phyloP scores from a whole-genome alignment of 2,797 vertebrate genomes.

The Stomatorhinus walkeri region DNA sequence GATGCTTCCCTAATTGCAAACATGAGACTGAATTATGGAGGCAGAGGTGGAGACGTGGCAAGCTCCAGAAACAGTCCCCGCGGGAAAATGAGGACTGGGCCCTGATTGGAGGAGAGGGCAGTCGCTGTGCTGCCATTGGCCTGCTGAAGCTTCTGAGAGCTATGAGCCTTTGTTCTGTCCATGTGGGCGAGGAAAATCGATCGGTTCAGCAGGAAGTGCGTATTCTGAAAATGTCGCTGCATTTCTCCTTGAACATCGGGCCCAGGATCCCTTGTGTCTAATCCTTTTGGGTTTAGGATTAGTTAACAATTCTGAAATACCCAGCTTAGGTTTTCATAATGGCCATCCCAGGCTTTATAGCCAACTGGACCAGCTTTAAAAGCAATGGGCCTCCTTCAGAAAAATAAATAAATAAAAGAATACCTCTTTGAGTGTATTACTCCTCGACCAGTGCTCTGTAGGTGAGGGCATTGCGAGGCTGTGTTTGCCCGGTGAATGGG shows the following conservation, averaged over 20 bases:
- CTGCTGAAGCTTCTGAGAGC: background rate
- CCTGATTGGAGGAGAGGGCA: background rate
- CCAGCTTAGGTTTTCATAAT: background rate
- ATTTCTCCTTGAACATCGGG: background rate
- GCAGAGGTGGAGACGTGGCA: background rate
- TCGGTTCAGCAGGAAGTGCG: background rate
- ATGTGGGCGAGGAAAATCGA: background rate
- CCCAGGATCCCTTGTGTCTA: background rate
- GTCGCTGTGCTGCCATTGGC: background rate
- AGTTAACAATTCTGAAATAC: background rate
- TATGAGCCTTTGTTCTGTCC: background rate
- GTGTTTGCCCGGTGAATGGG: background rate
- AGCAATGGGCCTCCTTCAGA: background rate
- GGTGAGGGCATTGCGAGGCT: background rate
- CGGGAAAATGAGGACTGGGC: background rate
- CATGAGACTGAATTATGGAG: background rate
- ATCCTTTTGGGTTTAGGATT: constrained; percentile 9
- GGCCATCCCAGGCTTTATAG: background rate
- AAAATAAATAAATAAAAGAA: background rate
- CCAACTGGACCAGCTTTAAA: background rate
- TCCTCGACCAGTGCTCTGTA: background rate
- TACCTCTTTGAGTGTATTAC: background rate
- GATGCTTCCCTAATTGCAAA: background rate
- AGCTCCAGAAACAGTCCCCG: background rate
- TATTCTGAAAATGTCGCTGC: background rate